phyloP scores from a whole-genome alignment of 2,797 vertebrate species.

The Miichthys miiuy region DNA sequence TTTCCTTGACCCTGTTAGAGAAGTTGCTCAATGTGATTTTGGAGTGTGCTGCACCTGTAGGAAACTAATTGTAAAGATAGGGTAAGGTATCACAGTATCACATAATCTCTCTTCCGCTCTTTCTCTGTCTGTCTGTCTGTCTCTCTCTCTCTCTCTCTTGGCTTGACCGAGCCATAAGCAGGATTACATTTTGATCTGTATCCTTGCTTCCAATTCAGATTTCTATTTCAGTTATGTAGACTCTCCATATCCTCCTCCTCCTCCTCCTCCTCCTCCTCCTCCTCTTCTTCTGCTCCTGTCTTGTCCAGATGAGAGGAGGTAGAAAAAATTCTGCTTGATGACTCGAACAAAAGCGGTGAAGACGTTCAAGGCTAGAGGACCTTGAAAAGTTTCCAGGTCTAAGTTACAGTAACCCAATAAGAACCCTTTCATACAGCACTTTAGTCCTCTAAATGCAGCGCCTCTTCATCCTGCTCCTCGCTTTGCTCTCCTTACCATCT shows the following conservation, averaged over 20 bases:
- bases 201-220: slow-evolving; percentile 83
- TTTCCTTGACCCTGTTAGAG: slow-evolving; percentile 88
- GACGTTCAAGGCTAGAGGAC: slow-evolving; percentile 89
- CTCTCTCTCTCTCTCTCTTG: slow-evolving; percentile 44
- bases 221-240: slow-evolving; percentile 83
- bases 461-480: slow-evolving; percentile 19
- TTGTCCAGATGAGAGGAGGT: slow-evolving; percentile 64
- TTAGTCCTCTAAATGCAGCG: slow-evolving; percentile 13
- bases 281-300: slow-evolving; percentile 56
- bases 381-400: slow-evolving; percentile 90
- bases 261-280: slow-evolving; percentile 21
- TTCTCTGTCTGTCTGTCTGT: slow-evolving; percentile 42
- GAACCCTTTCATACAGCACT: slow-evolving; percentile 57
- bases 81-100: slow-evolving; percentile 76
- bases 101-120: slow-evolving; percentile 69
- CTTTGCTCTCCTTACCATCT: slow-evolving; percentile 31
- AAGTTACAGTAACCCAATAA: slow-evolving; percentile 80
- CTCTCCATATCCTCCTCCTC: slow-evolving; percentile 39
- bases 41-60: slow-evolving; percentile 68
- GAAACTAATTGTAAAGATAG: slow-evolving; percentile 83
- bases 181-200: slow-evolving; percentile 86
- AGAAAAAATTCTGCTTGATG: slow-evolving; percentile 83
- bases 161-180: slow-evolving; percentile 80
- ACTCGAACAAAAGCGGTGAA: slow-evolving; percentile 86
- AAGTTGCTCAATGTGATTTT: slow-evolving; percentile 85